phyloP scores from a whole-genome alignment of 2,888 invertebrate genomes.

The Beris morrisii region DNA sequence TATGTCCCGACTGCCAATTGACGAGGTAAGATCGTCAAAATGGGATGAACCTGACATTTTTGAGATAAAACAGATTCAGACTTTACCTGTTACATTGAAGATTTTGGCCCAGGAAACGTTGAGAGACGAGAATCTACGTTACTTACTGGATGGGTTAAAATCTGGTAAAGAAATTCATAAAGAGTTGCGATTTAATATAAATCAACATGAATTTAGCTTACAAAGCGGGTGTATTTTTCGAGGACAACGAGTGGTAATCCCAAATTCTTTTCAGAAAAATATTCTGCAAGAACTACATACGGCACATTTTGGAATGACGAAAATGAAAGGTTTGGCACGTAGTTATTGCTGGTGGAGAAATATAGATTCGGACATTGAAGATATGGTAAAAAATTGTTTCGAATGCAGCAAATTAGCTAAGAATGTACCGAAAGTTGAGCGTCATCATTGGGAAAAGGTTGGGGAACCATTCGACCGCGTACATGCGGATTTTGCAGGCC shows the following conservation, averaged over 20 bases:
- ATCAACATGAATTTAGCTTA: conserved; percentile 35
- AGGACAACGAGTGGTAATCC: background rate
- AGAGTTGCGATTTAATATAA: background rate
- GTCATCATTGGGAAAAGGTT: conserved; percentile 39
- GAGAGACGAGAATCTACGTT: background rate
- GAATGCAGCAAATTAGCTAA: conserved; percentile 29
- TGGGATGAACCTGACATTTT: conserved; percentile 33
- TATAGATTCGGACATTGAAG: conserved; percentile 39
- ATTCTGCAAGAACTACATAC: conserved; percentile 20
- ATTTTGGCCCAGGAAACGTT: conserved; percentile 18
- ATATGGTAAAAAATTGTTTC: conserved; percentile 34
- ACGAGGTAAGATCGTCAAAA: background rate
- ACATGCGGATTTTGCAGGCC: conserved; percentile 39
- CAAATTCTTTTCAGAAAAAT: background rate
- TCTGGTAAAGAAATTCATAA: background rate
- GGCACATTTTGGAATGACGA: conserved; percentile 36
- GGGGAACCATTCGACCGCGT: conserved; percentile 40
- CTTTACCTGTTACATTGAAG: conserved; percentile 22
- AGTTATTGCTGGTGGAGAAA: conserved; percentile 41
- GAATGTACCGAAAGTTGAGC: conserved; percentile 33
- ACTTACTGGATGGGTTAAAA: background rate
- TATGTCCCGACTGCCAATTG: conserved; percentile 32
- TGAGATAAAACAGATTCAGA: conserved; percentile 31
- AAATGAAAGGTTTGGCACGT: conserved; percentile 33
- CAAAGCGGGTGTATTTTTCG: conserved; percentile 36